Evolutionary conservation across 2,797 vertebrate genomes (phyloP), one percentile per base, ranked within the genome.

Genomic region (Gobio occitaniae): DNA sequence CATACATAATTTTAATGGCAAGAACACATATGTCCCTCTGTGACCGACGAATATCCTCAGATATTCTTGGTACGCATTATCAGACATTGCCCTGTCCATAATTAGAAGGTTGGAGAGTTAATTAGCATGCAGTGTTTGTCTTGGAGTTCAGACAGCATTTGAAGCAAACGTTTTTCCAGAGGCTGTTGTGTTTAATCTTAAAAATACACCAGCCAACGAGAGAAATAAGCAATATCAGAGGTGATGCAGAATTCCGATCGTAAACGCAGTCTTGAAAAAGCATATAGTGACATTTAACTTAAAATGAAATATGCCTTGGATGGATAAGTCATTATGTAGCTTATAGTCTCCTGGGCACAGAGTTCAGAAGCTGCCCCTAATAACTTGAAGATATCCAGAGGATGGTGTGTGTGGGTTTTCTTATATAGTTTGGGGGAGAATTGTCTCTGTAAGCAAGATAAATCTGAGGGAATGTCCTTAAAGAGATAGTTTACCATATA

Each of bases 71-170:
- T 63, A 48, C n/a, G 25, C 47, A 44, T 66, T 44, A 66, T 66
- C 59, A 76, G 59, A 77, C n/a, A n/a, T 68, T 4, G 6, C 36
- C 17, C 11, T 69, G 56, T 69, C 36, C 12, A n/a, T 90, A 90
- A 92, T 92, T 89, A 89, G 66, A 88, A 79, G 61, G 77, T 36
- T 56, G 78, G 48, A 54, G 66, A 84, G 38, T 71, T 90, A 89
- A 92, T 92, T 89, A 92, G 86, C 69, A 83, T 88, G 84, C 47
- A 61, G 82, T 48, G 84, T 63, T 88, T 71, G 74, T 72, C 47
- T 41, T 83, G 72, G 76, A 88, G 54, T 41, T 76, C 75, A 84
- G 38, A 78, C 63, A 54, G 44, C 32, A 38, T 72, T 81, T 80
- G 32, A 76, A 82, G 87, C 86, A 75, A 80, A 48, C 72, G 38